Base-by-base conservation (phyloP, 2,797 vertebrate genomes). In the Spheniscus humboldti region DNA sequence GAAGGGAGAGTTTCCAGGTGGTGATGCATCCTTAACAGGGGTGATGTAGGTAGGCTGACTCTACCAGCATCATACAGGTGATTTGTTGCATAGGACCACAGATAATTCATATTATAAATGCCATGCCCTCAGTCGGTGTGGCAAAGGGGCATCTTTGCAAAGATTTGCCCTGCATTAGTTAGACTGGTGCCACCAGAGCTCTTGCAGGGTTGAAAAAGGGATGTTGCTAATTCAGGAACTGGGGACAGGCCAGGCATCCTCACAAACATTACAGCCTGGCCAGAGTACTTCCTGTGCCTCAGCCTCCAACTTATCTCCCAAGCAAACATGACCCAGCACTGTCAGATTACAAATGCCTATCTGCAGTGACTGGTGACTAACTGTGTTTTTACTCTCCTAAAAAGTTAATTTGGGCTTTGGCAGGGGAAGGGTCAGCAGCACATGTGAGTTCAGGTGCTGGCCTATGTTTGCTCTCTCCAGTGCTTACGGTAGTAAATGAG, bases 331-430 rank as follows among this genome's bases (percentile, higher is more conserved):
- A 92, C 96, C 95, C 57, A 86, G 89, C 68, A 57, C 85, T 62
- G 82, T 43, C 94, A 94, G 94, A 94, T 96, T 88, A 57, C 73
- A 91, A 91, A 86, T 20, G 53, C 87, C 96, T 97, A 97, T 96
- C 96, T 96, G 19, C 69, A 91, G 73, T 37, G 57, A 45, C 86
- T 48, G 77, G 83, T 84, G 84, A 90, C 81, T 95, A 82, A 80
- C 74, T 9, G 31, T 91, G 92, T 66, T 95, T 94, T 94, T 78
- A 53, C 68, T 83, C 82, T 86, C 33, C 76, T 91, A 72, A 86
- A 90, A 72, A 81, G 95, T 86, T 94, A 91, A 69, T 96, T 92
- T 92, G 79, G 85, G 85, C 75, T 91, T 88, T 88, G 62, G 69
- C 64, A 90, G 85, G 47, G 67, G 56, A 79, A 92, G 56, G 91